Percentiles rank a stretch among this genome's conserved stretches.
These are phyloP conservation scores for Idris sp. DNA, from an alignment of 1,140 invertebrate genomes.

Conservation along the genomic window DNA sequence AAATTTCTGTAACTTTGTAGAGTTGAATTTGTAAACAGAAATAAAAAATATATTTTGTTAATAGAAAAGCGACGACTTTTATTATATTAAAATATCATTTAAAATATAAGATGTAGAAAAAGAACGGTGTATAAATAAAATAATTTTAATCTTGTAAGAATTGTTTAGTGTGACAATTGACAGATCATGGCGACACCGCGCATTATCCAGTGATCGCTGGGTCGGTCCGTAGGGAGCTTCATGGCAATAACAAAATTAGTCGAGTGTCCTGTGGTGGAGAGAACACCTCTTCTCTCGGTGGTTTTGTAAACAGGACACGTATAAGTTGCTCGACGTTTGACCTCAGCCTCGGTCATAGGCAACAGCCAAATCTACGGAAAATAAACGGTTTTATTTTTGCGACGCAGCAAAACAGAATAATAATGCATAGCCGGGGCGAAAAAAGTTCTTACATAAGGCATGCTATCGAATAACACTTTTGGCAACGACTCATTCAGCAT, in stretches of 20 bases:
- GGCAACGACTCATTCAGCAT: slow-evolving; percentile 88
- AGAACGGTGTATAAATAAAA: too few relatives aligned
- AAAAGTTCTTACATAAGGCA: slow-evolving; percentile 84
- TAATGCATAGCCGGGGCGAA: too few relatives aligned
- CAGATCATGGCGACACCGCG: slow-evolving; percentile 91
- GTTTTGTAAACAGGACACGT: slow-evolving; percentile 94
- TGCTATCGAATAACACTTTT: slow-evolving; percentile 88
- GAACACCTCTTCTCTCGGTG: slow-evolving; percentile 87
- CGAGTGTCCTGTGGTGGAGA: slow-evolving; percentile 96
- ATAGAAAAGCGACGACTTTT: too few relatives aligned
- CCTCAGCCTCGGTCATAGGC: slow-evolving; percentile 84
- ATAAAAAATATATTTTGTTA: too few relatives aligned
- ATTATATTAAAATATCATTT: too few relatives aligned
- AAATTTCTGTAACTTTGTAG: too few relatives aligned
- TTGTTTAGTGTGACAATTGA: slow-evolving; percentile 82
- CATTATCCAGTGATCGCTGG: slow-evolving; percentile 91
- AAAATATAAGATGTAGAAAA: too few relatives aligned
- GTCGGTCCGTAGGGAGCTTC: slow-evolving; percentile 82
- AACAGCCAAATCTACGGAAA: slow-evolving; percentile 86
- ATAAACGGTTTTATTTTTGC: slow-evolving; percentile 27
- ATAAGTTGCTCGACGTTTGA: slow-evolving; percentile 83
- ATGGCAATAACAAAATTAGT: slow-evolving; percentile 94
- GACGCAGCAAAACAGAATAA: too few relatives aligned
- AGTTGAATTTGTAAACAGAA: too few relatives aligned
- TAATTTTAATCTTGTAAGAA: too few relatives aligned